Conservation (phyloP, 2,888 invertebrate species). For the Nemurella pictetii region DNA sequence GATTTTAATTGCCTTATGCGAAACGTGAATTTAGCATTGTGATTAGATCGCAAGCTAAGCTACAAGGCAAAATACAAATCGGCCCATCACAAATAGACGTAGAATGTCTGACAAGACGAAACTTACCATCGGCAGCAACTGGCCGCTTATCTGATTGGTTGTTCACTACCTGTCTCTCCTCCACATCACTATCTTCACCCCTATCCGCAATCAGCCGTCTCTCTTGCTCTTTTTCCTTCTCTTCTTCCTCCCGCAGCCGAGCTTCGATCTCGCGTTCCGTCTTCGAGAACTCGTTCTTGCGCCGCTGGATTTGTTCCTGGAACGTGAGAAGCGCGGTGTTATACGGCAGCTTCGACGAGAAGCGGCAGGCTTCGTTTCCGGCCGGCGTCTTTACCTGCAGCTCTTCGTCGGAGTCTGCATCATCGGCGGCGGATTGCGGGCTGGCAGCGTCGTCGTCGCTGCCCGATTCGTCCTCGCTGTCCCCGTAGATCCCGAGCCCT, state of each 20-base stretch:
- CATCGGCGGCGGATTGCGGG: constrained; percentile 51
- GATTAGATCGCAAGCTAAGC: too few relatives aligned
- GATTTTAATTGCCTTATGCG: too few relatives aligned
- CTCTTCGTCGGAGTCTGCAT: constrained; percentile 69
- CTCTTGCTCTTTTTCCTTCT: constrained; percentile 49
- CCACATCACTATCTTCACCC: constrained; percentile 46
- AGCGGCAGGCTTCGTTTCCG: neutral
- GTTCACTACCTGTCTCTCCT: constrained; percentile 52
- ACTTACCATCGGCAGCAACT: constrained; percentile 41
- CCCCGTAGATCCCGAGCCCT: constrained; percentile 83
- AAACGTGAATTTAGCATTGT: too few relatives aligned
- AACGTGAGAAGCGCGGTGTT: constrained; percentile 22
- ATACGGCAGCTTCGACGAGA: neutral
- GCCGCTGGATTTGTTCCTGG: constrained; percentile 65
- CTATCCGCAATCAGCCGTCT: constrained; percentile 50
- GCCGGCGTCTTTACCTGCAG: constrained; percentile 72
- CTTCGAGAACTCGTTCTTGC: constrained; percentile 69
- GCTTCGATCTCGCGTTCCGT: constrained; percentile 79
- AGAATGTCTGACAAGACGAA: neutral
- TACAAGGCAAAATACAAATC: constrained; percentile 46
- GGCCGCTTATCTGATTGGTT: constrained; percentile 51
- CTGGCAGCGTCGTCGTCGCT: constrained; percentile 53
- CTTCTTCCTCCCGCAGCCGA: constrained; percentile 59
- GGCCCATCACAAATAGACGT: constrained; percentile 8
- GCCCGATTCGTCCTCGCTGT: constrained; percentile 56